These are phyloP conservation scores for Mus spretus DNA, from an alignment of 2,797 vertebrate genomes.

Conservation along the genomic window DNA sequence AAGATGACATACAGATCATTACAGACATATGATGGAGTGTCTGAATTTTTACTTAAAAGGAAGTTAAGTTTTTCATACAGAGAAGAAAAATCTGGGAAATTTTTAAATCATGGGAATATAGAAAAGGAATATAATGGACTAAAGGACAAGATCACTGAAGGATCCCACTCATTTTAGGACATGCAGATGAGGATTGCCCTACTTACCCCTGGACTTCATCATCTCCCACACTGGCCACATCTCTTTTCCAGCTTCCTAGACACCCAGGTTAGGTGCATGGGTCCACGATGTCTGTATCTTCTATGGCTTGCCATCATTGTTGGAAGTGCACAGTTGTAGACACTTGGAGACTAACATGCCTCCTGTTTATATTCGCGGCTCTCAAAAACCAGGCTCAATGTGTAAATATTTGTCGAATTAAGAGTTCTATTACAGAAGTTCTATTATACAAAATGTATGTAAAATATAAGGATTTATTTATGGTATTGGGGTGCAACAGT, in stretches of 20 bases:
- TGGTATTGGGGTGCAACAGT: neutral
- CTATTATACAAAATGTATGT: neutral
- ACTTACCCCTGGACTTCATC: neutral
- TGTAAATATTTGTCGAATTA: neutral
- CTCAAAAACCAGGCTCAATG: neutral
- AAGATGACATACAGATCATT: neutral
- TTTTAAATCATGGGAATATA: neutral
- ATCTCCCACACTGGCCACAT: too few relatives aligned
- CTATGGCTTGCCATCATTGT: neutral
- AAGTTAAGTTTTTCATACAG: neutral
- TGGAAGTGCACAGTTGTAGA: neutral
- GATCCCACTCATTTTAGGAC: neutral
- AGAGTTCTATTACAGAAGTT: neutral
- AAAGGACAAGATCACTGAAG: neutral
- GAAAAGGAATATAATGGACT: neutral
- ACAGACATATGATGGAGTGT: neutral
- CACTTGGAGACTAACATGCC: neutral
- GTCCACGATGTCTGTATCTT: neutral
- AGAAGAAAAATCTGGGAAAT: neutral
- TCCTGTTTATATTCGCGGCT: neutral
- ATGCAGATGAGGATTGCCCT: fast-evolving
- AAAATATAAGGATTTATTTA: neutral
- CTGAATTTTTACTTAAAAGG: neutral
- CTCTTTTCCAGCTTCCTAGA: neutral
- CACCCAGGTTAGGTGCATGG: neutral